Evolutionary conservation across 2,888 invertebrate species (phyloP), one percentile per base, ranked within the genome.

Genomic region (Acanthosoma haemorrhoidale): DNA sequence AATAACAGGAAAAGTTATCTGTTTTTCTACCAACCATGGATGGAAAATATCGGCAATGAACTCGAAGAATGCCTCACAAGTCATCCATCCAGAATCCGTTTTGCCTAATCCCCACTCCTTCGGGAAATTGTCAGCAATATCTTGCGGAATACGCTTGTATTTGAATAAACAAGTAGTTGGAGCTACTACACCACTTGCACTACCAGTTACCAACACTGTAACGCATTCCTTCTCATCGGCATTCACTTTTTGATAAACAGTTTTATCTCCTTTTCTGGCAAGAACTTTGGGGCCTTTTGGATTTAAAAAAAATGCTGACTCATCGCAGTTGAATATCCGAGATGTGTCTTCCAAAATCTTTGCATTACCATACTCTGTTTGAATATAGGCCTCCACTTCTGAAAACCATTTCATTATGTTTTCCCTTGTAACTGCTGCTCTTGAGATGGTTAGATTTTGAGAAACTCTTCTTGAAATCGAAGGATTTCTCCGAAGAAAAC

Each of bases 21-120:
- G 72, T 68, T 79, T 76, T 69, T 76, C 73, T 43, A 75, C 39
- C 39, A 80, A 71, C 79, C 79, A 81, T 41, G 77, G 77, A 72
- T 77, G 70, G 75, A 80, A 80, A 29, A 79, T 73, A 73, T 80
- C 79, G 8, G 77, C 75, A 4, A 80, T 76, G 72, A 77, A 80
- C 74, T 81, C 78, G 72, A 74, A 80, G 75, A 81, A 80, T 3
- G 76, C 77, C 73, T 78, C 78, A 1, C 76, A 73, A 9, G 78
- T 80, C 80, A 79, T 82, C 82, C 81, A 81, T 6, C 80, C 80
- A 64, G 73, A 78, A 13, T 81, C 80, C 3, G 79, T 79, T 71
- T 76, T 78, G 70, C 80, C 80, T 32, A 79, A 69, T 43, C 77
- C 77, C 80, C 80, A 81, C 13, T 73, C 75, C 72, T 21, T 6